Conservation (phyloP, 1,140 invertebrate species). For the Eurosta solidaginis region DNA sequence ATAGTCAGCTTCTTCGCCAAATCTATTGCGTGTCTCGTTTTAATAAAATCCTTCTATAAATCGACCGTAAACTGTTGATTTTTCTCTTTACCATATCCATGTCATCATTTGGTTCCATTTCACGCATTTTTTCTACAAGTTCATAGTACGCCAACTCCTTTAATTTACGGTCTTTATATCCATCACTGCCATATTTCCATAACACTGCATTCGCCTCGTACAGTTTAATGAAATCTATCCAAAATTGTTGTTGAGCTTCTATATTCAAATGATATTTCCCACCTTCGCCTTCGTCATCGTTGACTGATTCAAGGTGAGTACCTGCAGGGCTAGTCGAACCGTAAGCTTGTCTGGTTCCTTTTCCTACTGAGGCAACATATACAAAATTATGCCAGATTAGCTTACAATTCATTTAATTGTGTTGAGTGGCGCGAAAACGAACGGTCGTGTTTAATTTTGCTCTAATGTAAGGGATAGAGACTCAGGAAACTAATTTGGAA, state of each 20-base stretch:
- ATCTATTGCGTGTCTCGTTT: background rate
- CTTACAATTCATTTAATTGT: no score
- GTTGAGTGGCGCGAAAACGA: no score
- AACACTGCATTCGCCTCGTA: background rate
- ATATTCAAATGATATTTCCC: background rate
- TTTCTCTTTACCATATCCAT: conserved; percentile 17
- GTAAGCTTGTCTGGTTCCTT: no score
- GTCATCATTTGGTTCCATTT: background rate
- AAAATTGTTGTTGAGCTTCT: background rate
- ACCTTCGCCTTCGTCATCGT: no score
- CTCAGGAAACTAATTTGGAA: no score
- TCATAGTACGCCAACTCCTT: background rate
- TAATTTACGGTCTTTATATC: background rate
- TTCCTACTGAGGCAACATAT: no score
- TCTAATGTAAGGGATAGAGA: no score
- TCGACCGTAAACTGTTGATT: background rate
- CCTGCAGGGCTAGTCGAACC: no score
- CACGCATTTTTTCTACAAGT: background rate
- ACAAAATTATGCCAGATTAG: no score
- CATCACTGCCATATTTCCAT: background rate
- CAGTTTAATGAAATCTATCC: conserved; percentile 24
- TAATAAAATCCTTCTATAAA: background rate
- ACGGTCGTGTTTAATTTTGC: no score
- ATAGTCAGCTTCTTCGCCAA: background rate
- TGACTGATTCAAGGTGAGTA: no score